Base-by-base conservation (phyloP, 2,888 invertebrate species). In the Agapostemon virescens region DNA sequence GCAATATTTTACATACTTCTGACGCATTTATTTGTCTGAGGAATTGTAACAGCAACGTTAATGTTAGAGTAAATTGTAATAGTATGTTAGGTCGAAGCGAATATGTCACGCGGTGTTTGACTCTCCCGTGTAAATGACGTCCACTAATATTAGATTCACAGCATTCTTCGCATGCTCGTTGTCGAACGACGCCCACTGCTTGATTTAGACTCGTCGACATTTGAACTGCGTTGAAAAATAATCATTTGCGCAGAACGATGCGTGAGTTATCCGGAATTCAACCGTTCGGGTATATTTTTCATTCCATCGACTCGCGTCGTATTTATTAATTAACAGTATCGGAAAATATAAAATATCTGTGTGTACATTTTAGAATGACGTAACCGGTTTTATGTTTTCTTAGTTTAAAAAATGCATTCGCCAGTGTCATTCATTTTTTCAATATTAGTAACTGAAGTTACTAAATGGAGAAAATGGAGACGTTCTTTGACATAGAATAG, bases 211-310 rank as follows among this genome's bases (percentile, higher is more conserved):
- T 15, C 66, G 55, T 23, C 20, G 42, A 38, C 15, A 40, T 36
- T 7, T 23, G 42, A 33, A 63, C 40, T 38, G 75, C 52, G 42
- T 55, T 20, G 64, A 66, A 66, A 76, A 76, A 73, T 73, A 76
- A 66, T 64, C 30, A 26, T 33, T 66, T 42, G 55, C 15, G 17
- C 33, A n/a, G 20, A 36, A 38, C 38, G 26, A 36, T 38, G 6
- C 55, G 15, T 58, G 58, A 70, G 3, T 77, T 55, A 45, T 15
- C 26, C 5, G 1, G 58, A 15, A 26, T 55, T 6, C 23, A 45
- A 9, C 30, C 58, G 17, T 6, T 2, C 52, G 36, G 26, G 36
- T 61, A 15, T 49, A 49, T 49, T 38, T 49, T 13, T 3, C 17
- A 4, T 11, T 26, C 38, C 26, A 49, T 38, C 49, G 45, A 17